Evolutionary conservation across 2,888 invertebrate species (phyloP), one percentile per base, ranked within the genome.

Genomic region (Candidula unifasciata): DNA sequence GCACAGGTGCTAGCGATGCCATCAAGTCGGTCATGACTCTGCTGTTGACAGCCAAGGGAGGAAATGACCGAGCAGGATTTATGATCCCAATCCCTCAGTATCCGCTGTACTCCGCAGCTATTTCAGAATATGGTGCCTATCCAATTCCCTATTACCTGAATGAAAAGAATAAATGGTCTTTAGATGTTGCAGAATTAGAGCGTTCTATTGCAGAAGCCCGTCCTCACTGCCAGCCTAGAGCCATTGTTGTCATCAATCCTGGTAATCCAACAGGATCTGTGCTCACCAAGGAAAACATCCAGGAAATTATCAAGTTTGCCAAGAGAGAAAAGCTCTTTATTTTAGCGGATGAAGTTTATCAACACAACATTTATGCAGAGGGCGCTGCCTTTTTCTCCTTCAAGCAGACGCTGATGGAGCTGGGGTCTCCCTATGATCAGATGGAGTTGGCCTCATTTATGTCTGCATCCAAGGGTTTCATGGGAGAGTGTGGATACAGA

Each of bases 81-180:
- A 96, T 99, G 97, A 96, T 99, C 89, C 99, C 99, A 0, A 99
- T 98, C 92, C 99, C 99, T 0, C 99, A 99, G 93, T 99, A 99
- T 94, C 99, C 99, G 1, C 95, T 99, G 35, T 99, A 99, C 94
- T 98, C 99, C 0, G 99, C 99, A 0, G 96, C 98, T 0, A 94
- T 99, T 69, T 96, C 98, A 2, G 99, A 99, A 94, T 98, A 96
- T 93, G 96, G 96, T 83, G 96, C 99, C 94, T 93, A 94, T 21
- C 95, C 91, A 2, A 90, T 92, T 83, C 88, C 87, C 13, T 92
- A 92, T 84, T 99, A 96, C 94, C 95, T 99, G 90, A 96, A 99
- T 94, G 99, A 99, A 94, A 95, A 95, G 0, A 95, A 95, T 66
- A 96, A 96, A 89, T 99, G 99, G 99, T 96, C 96, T 0, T 94